Evolutionary conservation across 2,797 vertebrate species (phyloP).

Genomic region (Dicrostonyx torquatus): DNA sequence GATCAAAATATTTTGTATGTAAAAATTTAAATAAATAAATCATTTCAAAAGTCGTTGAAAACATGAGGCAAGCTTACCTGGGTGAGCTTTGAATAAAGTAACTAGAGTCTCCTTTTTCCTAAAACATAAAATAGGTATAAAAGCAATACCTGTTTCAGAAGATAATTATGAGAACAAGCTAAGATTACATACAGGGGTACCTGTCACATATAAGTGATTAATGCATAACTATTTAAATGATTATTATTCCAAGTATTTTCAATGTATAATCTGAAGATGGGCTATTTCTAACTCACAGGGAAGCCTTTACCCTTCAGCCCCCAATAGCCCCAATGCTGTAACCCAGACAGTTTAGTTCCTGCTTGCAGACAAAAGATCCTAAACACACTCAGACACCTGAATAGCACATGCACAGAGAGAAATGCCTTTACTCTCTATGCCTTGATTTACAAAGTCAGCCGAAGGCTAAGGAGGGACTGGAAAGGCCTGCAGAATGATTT

Average conservation of each 20-base stretch:
- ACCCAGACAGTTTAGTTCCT: conserved; percentile 17
- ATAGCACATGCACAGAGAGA: not conserved
- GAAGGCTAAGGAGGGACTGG: not conserved
- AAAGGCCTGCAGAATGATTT: conserved; percentile 31
- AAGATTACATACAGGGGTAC: conserved; percentile 43
- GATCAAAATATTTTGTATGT: not conserved
- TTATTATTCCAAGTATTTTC: conserved; percentile 54
- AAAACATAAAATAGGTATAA: conserved; percentile 37
- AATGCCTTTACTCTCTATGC: not conserved
- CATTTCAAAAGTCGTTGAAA: conserved; percentile 39
- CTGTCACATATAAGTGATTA: conserved; percentile 49
- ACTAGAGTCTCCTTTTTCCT: conserved; percentile 30
- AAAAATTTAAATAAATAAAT: not conserved
- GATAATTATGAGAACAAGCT: conserved; percentile 24
- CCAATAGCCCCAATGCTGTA: not conserved
- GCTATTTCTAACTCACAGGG: conserved; percentile 41
- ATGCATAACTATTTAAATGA: conserved; percentile 24
- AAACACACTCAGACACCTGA: not conserved
- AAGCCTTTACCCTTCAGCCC: conserved; percentile 45
- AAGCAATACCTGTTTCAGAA: conserved; percentile 10
- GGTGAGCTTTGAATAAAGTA: conserved; percentile 28
- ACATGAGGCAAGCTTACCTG: not conserved
- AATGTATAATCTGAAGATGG: conserved; percentile 37
- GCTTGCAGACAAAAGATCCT: conserved; percentile 46
- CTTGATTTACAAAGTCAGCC: conserved; percentile 19